These are phyloP conservation scores for Euura saliciscinereae DNA, from an alignment of 1,140 invertebrate genomes.

Conservation along the genomic window DNA sequence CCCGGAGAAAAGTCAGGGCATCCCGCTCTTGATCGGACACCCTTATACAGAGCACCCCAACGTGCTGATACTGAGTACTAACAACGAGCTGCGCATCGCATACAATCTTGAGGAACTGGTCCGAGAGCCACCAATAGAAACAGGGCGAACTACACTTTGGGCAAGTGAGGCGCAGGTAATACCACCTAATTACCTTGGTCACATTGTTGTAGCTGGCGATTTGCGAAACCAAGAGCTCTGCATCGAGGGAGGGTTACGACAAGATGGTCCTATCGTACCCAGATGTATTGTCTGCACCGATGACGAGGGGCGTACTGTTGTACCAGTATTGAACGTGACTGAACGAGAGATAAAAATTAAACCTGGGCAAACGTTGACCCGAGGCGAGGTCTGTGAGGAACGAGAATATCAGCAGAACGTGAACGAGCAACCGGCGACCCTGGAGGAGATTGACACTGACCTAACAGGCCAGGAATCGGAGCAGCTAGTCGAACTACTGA, in stretches of 20 bases:
- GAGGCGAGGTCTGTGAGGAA: too few relatives aligned
- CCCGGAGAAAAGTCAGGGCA: conserved; percentile 6
- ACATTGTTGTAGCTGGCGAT: conserved; percentile 11
- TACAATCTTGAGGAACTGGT: neutral
- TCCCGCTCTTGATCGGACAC: conserved; percentile 14
- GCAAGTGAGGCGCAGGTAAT: conserved; percentile 12
- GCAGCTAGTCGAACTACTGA: too few relatives aligned
- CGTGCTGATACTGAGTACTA: conserved; percentile 13
- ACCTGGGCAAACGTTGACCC: too few relatives aligned
- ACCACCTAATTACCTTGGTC: conserved; percentile 16
- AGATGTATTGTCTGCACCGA: conserved; percentile 14
- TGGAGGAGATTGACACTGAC: too few relatives aligned
- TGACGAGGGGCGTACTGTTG: neutral
- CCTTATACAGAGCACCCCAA: neutral
- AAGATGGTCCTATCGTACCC: conserved; percentile 8
- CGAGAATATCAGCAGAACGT: too few relatives aligned
- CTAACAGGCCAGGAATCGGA: too few relatives aligned
- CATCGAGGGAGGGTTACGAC: conserved; percentile 16
- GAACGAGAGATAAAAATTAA: too few relatives aligned
- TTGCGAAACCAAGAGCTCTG: conserved; percentile 6
- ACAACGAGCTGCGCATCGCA: neutral
- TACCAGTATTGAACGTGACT: conserved; percentile 7
- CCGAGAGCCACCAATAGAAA: too few relatives aligned
- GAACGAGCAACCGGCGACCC: too few relatives aligned
- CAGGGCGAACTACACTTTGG: neutral